Base-by-base conservation (phyloP, 2,797 vertebrate species). In the Leuciscus waleckii region DNA sequence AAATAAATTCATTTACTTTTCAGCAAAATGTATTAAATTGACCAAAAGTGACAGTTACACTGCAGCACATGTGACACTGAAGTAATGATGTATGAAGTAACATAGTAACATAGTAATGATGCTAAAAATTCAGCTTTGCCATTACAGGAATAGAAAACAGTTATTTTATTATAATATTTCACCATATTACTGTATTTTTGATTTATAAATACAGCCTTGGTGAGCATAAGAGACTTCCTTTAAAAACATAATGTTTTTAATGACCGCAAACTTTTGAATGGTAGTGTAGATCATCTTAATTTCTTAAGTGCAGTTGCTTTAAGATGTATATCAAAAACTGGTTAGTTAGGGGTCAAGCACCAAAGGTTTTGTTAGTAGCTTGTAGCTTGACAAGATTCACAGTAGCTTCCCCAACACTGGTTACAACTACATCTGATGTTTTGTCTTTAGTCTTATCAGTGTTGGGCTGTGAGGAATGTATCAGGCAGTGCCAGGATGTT, bases 391-490 rank as follows among this genome's bases (percentile, higher is more conserved):
- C 43, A 35, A 26, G 23, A 26, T 78, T 58, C 13, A 77, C 13
- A 23, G 23, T 61, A 61, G 23, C 7, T 41, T 29, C 8, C 39
- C 54, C 54, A 77, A 26, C 75, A 10, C 13, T 39, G 51, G 13
- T 58, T 39, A 77, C 51, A 77, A 77, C 13, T 35, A 39, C 41
- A 37, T 84, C 51, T 80, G 67, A 61, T 80, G 46, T 83, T 29
- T 74, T 74, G 49, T 75, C 70, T 67, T 39, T 51, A 46, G 69
- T 70, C 21, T 79, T 79, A 85, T 85, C 80, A 37, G 73, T 56
- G 82, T 37, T 71, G 49, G 26, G 79, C 51, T 74, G 39, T 81
- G 26, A 58, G 87, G 78, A 88, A 84, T 89, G 86, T 88, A 63
- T 69, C 80, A 35, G 79, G 82, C 75, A 58, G 83, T 76, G 43